phyloP scores from a whole-genome alignment of 2,888 invertebrate species.

The Apantesis nais region DNA sequence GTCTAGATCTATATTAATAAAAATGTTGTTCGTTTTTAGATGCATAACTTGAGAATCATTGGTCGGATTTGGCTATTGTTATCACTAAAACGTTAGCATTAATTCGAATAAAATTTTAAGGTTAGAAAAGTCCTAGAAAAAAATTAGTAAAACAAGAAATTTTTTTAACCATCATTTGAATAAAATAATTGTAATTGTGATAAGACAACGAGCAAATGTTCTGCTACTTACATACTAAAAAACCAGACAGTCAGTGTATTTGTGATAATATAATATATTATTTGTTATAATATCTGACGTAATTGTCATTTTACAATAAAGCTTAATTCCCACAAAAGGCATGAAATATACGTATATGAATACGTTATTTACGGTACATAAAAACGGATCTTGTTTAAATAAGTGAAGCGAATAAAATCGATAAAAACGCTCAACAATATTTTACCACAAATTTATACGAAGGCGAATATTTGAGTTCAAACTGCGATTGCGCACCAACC shows the following conservation, averaged over 20 bases:
- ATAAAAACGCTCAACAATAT: slow-evolving; percentile 23
- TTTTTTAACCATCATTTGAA: background rate
- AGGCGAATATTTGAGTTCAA: slow-evolving; percentile 41
- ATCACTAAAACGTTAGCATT: background rate
- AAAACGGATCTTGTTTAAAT: slow-evolving; percentile 12
- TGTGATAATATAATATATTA: background rate
- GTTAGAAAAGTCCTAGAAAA: no score
- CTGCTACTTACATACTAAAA: background rate
- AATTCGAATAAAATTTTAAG: background rate
- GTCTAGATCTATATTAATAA: slow-evolving; percentile 1
- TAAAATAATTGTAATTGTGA: background rate
- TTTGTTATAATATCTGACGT: background rate
- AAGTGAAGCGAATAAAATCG: slow-evolving; percentile 20
- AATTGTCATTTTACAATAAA: background rate
- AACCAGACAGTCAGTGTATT: background rate
- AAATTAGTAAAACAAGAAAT: no score
- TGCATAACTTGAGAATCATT: background rate
- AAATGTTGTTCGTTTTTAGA: background rate
- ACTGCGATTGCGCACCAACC: slow-evolving; percentile 28
- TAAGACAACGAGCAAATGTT: no score
- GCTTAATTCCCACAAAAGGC: background rate
- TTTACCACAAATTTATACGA: slow-evolving; percentile 28
- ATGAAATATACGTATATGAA: background rate
- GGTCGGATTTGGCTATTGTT: background rate
- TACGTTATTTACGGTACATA: slow-evolving; percentile 2